Percentiles rank a stretch among this genome's conserved stretches.
Evolutionary conservation across 1,140 invertebrate genomes (phyloP).

Genomic region (Ostrea denselamellosa): DNA sequence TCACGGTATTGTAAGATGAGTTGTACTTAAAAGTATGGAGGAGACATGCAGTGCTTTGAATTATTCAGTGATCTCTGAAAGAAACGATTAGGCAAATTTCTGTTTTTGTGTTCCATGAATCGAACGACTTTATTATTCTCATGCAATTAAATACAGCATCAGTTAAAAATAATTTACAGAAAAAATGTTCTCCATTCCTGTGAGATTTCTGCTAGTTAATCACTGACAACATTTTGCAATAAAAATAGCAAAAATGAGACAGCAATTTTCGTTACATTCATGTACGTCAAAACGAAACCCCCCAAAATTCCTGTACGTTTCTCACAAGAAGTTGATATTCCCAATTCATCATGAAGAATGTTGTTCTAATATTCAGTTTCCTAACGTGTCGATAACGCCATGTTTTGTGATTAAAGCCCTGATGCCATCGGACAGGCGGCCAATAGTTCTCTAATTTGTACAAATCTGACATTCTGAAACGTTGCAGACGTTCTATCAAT

Average conservation of each 20-base stretch:
- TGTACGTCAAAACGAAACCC: neutral
- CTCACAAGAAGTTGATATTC: neutral
- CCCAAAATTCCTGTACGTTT: neutral
- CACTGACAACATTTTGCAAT: neutral
- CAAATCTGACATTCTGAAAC: slow-evolving; percentile 16
- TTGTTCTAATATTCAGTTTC: slow-evolving; percentile 2
- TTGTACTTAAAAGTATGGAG: too few species aligned
- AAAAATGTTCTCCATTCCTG: too few species aligned
- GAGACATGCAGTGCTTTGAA: too few species aligned
- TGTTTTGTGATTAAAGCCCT: slow-evolving; percentile 14
- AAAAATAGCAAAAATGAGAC: neutral
- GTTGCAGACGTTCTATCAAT: neutral
- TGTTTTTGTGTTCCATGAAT: too few species aligned
- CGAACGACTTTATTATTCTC: too few species aligned
- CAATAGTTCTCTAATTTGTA: slow-evolving; percentile 36
- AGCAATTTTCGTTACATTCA: neutral
- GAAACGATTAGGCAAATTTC: too few species aligned
- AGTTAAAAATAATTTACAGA: too few species aligned
- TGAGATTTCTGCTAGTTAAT: neutral
- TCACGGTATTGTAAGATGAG: too few species aligned
- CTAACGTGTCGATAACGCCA: neutral
- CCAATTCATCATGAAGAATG: neutral
- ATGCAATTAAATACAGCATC: too few species aligned
- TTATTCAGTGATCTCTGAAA: too few species aligned
- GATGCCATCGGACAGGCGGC: neutral